Conservation (phyloP, 64 coral and sea anemone species). For the Astreopora myriophthalma region DNA sequence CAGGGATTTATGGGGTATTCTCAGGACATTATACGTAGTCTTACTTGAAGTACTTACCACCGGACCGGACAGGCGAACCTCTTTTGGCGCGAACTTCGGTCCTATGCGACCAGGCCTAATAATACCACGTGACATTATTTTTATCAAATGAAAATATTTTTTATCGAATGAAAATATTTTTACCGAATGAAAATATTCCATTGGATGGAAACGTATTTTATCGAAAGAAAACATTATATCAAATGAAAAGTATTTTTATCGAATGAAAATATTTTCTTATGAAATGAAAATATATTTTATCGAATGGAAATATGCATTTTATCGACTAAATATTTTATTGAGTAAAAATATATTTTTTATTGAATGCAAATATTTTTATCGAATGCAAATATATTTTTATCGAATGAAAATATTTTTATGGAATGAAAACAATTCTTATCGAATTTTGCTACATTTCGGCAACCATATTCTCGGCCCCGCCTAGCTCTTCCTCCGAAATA, state of each 20-base stretch:
- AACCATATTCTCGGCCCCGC: conserved; percentile 42
- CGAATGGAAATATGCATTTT: conserved; percentile 15
- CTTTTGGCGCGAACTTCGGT: too few species aligned
- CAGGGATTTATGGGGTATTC: too few species aligned
- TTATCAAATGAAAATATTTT: too few species aligned
- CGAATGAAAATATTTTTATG: conserved; percentile 6
- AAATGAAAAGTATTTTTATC: neutral
- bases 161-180: conserved; percentile 33
- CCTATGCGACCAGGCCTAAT: too few species aligned
- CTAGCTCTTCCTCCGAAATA: neutral
- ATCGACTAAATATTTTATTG: too few species aligned
- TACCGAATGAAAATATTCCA: conserved; percentile 4
- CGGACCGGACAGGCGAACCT: too few species aligned
- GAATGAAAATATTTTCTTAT: too few species aligned
- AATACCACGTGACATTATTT: too few species aligned
- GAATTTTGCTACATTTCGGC: conserved; percentile 87
- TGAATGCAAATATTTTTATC: neutral
- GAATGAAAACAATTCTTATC: too few species aligned
- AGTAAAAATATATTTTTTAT: conserved; percentile 20
- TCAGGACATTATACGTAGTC: too few species aligned
- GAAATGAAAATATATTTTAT: conserved; percentile 42
- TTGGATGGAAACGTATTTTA: neutral
- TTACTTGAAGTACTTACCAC: too few species aligned
- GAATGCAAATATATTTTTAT: conserved; percentile 14
- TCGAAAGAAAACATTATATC: neutral